phyloP scores from a whole-genome alignment of 2,113 vertebrate species.

The Quiscalus mexicanus region DNA sequence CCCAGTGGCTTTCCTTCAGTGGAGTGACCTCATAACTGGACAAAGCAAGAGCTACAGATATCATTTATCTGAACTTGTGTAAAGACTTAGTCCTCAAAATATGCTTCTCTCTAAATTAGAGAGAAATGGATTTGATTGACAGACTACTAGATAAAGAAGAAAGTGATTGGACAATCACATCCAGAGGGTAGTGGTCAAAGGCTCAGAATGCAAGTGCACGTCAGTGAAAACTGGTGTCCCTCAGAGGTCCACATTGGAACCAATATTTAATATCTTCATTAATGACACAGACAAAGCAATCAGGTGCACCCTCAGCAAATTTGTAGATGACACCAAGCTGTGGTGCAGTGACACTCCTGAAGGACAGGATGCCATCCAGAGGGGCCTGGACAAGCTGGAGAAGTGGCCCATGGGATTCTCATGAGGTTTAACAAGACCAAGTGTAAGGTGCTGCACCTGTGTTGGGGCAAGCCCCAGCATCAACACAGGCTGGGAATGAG shows the following conservation, averaged over 20 bases:
- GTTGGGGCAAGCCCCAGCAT: accelerated
- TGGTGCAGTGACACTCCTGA: neutral
- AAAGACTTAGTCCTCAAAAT: neutral
- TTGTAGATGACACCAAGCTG: neutral
- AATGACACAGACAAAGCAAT: neutral
- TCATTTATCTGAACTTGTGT: neutral
- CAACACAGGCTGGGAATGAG: neutral
- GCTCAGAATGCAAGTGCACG: neutral
- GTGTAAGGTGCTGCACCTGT: neutral
- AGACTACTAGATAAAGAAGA: neutral
- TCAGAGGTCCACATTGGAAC: neutral
- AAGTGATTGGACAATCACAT: neutral
- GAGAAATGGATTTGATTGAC: neutral
- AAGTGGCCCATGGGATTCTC: neutral
- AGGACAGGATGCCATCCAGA: neutral
- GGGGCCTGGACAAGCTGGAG: neutral
- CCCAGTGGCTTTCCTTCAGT: neutral
- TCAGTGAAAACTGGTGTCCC: neutral
- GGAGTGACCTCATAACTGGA: neutral
- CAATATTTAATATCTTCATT: neutral
- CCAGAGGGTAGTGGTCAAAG: neutral
- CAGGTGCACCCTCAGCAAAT: accelerated
- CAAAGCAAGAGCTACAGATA: neutral
- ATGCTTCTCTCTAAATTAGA: neutral
- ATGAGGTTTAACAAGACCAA: no score